Percentiles rank a stretch among this genome's conserved stretches.
phyloP scores from a whole-genome alignment of 2,888 invertebrate species.

The Craniophora ligustri region DNA sequence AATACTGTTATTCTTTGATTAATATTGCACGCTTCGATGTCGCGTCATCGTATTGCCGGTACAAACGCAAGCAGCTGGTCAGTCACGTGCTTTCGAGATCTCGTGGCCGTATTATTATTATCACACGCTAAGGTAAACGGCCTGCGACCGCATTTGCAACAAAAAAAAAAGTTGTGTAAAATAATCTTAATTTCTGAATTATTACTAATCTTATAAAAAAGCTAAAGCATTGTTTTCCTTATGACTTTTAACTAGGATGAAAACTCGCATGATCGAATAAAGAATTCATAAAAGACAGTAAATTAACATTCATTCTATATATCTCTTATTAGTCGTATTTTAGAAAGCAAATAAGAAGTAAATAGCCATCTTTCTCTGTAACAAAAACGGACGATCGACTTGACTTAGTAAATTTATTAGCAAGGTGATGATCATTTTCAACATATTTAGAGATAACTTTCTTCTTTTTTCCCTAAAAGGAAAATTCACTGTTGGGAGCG shows the following conservation, averaged over 20 bases:
- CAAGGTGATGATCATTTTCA: background rate
- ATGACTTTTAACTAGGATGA: no score
- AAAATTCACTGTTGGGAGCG: no score
- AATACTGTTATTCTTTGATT: slow-evolving; percentile 35
- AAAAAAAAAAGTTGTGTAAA: slow-evolving; percentile 7
- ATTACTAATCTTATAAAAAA: no score
- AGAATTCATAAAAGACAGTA: no score
- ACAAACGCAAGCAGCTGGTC: slow-evolving; percentile 38
- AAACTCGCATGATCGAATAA: no score
- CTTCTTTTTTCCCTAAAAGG: no score
- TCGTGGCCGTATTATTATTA: slow-evolving; percentile 49
- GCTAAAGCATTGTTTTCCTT: no score
- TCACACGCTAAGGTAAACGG: slow-evolving; percentile 55
- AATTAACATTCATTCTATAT: no score
- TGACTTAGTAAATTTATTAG: background rate
- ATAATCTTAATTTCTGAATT: slow-evolving; percentile 14
- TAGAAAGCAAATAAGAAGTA: slow-evolving; percentile 19
- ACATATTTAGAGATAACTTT: no score
- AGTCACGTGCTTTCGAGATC: slow-evolving; percentile 50
- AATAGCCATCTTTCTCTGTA: no score
- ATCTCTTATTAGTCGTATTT: slow-evolving; percentile 15
- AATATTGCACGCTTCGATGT: slow-evolving; percentile 27
- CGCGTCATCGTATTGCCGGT: slow-evolving; percentile 47
- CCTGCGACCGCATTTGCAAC: slow-evolving; percentile 44
- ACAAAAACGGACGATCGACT: background rate